phyloP scores from a whole-genome alignment of 37 sponge, comb jelly and placozoan genomes.

The Hexactinellida sp. region DNA sequence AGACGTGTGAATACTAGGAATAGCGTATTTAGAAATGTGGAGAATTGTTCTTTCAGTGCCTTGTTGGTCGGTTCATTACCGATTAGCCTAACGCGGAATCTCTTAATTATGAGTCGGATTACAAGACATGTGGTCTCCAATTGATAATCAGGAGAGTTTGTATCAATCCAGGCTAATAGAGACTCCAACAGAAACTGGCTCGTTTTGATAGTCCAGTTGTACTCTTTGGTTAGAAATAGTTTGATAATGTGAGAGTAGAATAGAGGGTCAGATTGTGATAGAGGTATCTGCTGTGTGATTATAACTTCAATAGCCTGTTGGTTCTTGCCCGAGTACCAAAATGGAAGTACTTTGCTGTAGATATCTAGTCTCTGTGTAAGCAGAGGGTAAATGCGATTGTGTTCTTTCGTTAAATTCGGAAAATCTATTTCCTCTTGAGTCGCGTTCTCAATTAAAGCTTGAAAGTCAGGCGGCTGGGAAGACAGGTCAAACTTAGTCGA shows the following conservation, averaged over 20 bases:
- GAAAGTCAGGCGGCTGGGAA: not conserved
- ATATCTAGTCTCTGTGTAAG: not conserved
- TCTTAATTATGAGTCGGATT: not conserved
- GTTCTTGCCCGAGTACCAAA: not conserved
- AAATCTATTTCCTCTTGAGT: constrained; percentile 2
- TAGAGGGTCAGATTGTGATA: not conserved
- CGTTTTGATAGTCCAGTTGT: not conserved
- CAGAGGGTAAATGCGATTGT: not conserved
- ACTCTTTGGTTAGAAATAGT: not conserved
- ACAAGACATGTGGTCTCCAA: not conserved
- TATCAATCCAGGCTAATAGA: not conserved
- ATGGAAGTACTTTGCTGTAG: not conserved
- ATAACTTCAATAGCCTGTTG: not conserved
- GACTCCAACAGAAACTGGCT: not conserved
- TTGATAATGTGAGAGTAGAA: not conserved
- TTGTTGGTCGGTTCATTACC: not conserved
- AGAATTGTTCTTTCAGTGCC: not conserved
- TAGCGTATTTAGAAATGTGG: not conserved
- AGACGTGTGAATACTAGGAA: not conserved
- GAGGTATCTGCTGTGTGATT: not conserved
- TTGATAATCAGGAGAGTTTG: not conserved
- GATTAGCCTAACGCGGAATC: not conserved
- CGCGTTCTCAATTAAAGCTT: not conserved
- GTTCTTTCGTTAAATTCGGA: not conserved
- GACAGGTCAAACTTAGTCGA: not conserved